These are phyloP conservation scores for Monodelphis domestica DNA, from an alignment of 2,797 vertebrate species.

Conservation along the genomic window DNA sequence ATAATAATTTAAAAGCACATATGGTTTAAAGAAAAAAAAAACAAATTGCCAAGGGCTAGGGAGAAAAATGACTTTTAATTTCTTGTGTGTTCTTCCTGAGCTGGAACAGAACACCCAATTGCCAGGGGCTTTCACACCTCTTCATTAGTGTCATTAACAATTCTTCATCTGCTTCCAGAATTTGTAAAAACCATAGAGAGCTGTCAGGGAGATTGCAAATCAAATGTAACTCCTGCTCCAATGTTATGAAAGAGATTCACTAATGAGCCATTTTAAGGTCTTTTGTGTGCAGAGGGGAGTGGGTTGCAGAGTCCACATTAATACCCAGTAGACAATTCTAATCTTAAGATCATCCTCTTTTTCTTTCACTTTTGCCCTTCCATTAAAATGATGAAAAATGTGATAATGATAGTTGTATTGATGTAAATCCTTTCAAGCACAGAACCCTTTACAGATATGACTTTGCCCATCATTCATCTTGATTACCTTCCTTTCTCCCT, in stretches of 20 bases:
- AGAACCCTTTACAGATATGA: neutral
- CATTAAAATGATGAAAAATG: slow-evolving; percentile 44
- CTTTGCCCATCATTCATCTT: slow-evolving; percentile 1
- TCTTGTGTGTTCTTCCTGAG: slow-evolving; percentile 43
- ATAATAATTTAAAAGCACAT: slow-evolving; percentile 69
- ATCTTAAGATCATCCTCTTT: neutral
- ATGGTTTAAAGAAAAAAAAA: slow-evolving; percentile 71
- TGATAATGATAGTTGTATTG: slow-evolving; percentile 27
- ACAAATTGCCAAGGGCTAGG: slow-evolving; percentile 44
- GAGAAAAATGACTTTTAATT: slow-evolving; percentile 49
- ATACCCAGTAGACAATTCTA: neutral
- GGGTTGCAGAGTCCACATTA: neutral
- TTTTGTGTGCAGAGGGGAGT: neutral
- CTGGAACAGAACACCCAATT: slow-evolving; percentile 35
- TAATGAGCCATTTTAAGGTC: neutral
- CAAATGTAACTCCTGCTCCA: neutral
- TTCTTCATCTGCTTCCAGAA: slow-evolving; percentile 37
- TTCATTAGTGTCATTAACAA: slow-evolving; percentile 17
- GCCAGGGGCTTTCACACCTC: slow-evolving; percentile 48
- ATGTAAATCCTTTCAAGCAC: slow-evolving; percentile 1
- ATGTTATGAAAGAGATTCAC: slow-evolving; percentile 17
- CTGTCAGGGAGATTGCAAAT: slow-evolving; percentile 11
- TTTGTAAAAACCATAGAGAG: neutral
- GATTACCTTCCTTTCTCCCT: neutral
- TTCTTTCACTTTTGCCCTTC: slow-evolving; percentile 2